Evolutionary conservation across 2,888 invertebrate species (phyloP).

Genomic region (Ethmia dodecea): DNA sequence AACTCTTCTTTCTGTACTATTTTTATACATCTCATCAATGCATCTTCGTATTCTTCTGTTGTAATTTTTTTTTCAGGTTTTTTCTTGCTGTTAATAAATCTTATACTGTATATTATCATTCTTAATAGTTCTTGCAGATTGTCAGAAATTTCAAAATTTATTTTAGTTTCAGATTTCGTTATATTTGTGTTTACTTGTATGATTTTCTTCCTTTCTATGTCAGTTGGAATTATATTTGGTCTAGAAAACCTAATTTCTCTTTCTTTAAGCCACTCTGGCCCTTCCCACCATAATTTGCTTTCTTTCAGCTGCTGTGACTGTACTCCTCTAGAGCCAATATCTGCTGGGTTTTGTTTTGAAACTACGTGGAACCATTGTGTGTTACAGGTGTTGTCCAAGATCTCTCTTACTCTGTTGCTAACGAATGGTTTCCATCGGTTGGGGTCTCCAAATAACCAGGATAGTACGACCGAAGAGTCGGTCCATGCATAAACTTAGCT

Average conservation of each 20-base stretch:
- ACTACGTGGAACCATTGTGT: conserved; percentile 11
- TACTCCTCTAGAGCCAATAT: conserved; percentile 20
- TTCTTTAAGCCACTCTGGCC: conserved; percentile 10
- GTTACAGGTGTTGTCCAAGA: conserved; percentile 6
- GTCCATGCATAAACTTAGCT: conserved; percentile 23
- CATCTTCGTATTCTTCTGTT: conserved; percentile 8
- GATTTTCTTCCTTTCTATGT: neutral
- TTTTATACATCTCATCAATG: conserved; percentile 6
- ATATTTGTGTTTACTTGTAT: neutral
- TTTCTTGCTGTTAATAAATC: conserved; percentile 7
- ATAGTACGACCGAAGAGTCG: conserved; percentile 23
- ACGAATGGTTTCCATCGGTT: conserved; percentile 23
- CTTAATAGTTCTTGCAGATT: neutral
- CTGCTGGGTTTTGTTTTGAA: conserved; percentile 22
- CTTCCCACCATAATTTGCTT: conserved; percentile 20
- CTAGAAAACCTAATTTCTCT: neutral
- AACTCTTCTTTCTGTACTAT: conserved; percentile 7
- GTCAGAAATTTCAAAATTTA: neutral
- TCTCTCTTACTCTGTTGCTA: conserved; percentile 19
- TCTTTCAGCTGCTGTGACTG: conserved; percentile 11
- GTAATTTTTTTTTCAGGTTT: neutral
- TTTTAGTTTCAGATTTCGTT: neutral
- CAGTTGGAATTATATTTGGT: neutral
- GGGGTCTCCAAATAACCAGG: conserved; percentile 24
- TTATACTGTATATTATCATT: neutral